Evolutionary conservation across 2,888 invertebrate genomes (phyloP), one percentile per base, ranked within the genome.

Genomic region (Mythimna vitellina): DNA sequence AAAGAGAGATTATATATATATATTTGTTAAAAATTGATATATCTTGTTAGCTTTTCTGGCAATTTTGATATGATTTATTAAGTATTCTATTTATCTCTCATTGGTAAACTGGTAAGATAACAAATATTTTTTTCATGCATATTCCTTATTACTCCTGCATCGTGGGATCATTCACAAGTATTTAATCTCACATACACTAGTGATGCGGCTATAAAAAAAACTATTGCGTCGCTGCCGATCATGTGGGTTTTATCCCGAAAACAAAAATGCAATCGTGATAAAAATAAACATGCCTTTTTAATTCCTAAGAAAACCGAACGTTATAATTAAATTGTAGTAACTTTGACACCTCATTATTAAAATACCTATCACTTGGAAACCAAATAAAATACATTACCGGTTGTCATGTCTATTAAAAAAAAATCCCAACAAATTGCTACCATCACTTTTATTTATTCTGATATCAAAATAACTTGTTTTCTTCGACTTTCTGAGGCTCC

Each of bases 391-490:
- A 17, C 2, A 38, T 20, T 17, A 60, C 49, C 58, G 17, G 9
- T 35, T n/a, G 22, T 46, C 20, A 29, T 22, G 20, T 14, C 9
- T 35, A 58, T 42, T 51, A 20, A 54, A 35, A 42, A 51, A 53
- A 51, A 53, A 65, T 14, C 10, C 22, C 14, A 42, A 29, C 17
- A 42, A 70, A 62, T 72, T 67, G 10, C 17, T 51, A 25, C 25
- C 20, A 46, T 54, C 22, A 35, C 49, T 68, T 70, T 64, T 54
- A 32, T 49, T n/a, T 17, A 54, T 38, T 57, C 12, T 1, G 5
- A 67, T 57, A 63, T 38, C 8, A 29, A 22, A 12, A 56, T 38
- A 58, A 2, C 22, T 35, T 29, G 12, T 60, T 3, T 35, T 42
- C 1, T 14, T 10, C 65, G 8, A 32, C 35, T 29, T 29, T 29